phyloP scores from a whole-genome alignment of 1,140 invertebrate species.

The Dendroctonus ponderosae region DNA sequence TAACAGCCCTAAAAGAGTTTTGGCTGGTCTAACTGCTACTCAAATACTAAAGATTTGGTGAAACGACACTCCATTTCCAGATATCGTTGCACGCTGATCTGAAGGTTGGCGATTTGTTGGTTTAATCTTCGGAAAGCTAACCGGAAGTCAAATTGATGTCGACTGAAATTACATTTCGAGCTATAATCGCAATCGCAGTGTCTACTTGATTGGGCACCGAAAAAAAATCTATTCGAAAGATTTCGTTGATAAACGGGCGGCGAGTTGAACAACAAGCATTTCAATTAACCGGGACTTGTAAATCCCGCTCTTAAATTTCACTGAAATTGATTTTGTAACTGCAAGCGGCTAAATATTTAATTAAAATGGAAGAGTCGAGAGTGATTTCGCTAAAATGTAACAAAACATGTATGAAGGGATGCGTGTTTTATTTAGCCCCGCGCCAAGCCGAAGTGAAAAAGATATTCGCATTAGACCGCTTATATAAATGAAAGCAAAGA shows the following conservation, averaged over 20 bases:
- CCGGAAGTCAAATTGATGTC: slow-evolving; percentile 29
- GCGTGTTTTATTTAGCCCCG: neutral
- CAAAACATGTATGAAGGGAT: too few relatives aligned
- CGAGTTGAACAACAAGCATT: too few relatives aligned
- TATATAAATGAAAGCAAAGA: slow-evolving; percentile 8
- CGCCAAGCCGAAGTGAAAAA: slow-evolving; percentile 4
- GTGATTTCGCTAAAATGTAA: too few relatives aligned
- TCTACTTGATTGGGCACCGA: too few relatives aligned
- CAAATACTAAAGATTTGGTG: too few relatives aligned
- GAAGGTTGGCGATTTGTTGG: slow-evolving; percentile 29
- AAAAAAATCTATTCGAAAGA: neutral
- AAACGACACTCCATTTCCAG: neutral
- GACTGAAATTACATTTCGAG: slow-evolving; percentile 27
- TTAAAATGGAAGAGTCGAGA: too few relatives aligned
- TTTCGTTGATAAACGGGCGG: neutral
- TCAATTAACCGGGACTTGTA: too few relatives aligned
- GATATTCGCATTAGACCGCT: neutral
- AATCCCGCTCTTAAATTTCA: too few relatives aligned
- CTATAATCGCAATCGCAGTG: slow-evolving; percentile 15
- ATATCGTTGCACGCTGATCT: slow-evolving; percentile 3
- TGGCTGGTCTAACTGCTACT: too few relatives aligned
- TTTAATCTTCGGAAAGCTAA: slow-evolving; percentile 29
- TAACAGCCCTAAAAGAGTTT: too few relatives aligned
- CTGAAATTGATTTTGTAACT: too few relatives aligned
- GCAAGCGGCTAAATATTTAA: too few relatives aligned